A percentile compares a stretch with the other conserved stretches of the same genome.
Evolutionary conservation across 2,113 vertebrate genomes (phyloP).

Genomic region (Scomber japonicus): DNA sequence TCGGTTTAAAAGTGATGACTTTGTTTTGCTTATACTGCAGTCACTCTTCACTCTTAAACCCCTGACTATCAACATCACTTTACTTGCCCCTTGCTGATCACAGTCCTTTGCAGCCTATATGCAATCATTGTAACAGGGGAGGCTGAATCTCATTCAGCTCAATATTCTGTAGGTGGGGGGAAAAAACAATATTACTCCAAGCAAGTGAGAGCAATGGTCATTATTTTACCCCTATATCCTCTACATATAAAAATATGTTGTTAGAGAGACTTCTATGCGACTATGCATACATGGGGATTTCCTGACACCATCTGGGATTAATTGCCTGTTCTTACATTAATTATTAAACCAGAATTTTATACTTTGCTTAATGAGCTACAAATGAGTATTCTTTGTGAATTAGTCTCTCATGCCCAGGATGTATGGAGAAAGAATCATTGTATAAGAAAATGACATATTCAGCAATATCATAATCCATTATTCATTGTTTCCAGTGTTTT

Average conservation of each 20-base stretch:
- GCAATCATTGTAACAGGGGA: neutral
- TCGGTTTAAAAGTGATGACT: neutral
- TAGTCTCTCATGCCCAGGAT: slow-evolving; percentile 5
- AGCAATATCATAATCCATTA: neutral
- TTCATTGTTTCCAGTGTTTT: neutral
- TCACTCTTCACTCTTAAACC: neutral
- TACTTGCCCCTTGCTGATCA: slow-evolving; percentile 5
- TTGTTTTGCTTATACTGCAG: neutral
- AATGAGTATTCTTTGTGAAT: slow-evolving; percentile 26
- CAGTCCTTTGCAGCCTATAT: neutral
- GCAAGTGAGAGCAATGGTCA: neutral
- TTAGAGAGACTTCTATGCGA: slow-evolving; percentile 6
- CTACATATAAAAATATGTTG: neutral
- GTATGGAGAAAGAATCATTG: neutral
- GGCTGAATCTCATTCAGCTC: slow-evolving; percentile 5
- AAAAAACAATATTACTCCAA: slow-evolving; percentile 2
- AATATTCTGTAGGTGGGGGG: neutral
- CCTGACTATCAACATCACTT: slow-evolving; percentile 1
- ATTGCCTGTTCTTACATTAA: slow-evolving; percentile 46
- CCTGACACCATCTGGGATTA: slow-evolving; percentile 25
- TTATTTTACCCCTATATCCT: neutral
- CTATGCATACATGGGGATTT: neutral
- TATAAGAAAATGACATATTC: slow-evolving; percentile 35
- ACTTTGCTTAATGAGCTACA: slow-evolving; percentile 42
- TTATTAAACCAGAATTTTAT: slow-evolving; percentile 54